Percentiles rank a stretch among this genome's conserved stretches.
Conservation (phyloP, 1,140 invertebrate genomes). For the Pollicipes pollicipes region DNA sequence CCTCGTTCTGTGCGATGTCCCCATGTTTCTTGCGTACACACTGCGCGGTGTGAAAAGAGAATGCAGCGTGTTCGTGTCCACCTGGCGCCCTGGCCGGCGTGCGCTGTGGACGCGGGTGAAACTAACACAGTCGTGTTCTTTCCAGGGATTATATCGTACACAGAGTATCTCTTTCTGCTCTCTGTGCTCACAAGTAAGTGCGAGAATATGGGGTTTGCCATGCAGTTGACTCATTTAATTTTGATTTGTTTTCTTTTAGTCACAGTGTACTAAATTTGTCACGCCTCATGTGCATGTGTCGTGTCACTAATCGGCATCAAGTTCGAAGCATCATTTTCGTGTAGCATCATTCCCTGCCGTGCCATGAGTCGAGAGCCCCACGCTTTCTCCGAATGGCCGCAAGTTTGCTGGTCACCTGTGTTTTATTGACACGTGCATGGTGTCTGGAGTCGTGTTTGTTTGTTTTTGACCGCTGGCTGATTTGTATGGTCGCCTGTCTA, state of each 20-base stretch:
- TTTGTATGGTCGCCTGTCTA: background rate
- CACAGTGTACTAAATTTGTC: background rate
- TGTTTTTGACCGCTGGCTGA: background rate
- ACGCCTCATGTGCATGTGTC: too few species aligned
- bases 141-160: slow-evolving; percentile 82
- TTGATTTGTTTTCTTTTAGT: background rate
- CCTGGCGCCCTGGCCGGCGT: too few species aligned
- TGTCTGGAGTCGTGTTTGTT: background rate
- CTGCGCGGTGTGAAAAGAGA: too few species aligned
- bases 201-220: background rate
- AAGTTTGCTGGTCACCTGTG: too few species aligned
- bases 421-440: too few species aligned
- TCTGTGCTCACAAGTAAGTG: slow-evolving; percentile 90
- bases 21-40: too few species aligned
- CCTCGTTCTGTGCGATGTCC: too few species aligned
- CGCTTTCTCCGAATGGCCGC: too few species aligned
- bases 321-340: background rate
- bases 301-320: too few species aligned
- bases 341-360: background rate
- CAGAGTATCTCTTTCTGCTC: slow-evolving; percentile 89
- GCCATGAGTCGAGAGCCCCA: background rate
- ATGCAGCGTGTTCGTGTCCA: too few species aligned
- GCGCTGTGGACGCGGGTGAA: too few species aligned
- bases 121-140: too few species aligned
- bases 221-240: background rate